Conservation (phyloP, 1,140 invertebrate genomes). For the Drosophila tani region DNA sequence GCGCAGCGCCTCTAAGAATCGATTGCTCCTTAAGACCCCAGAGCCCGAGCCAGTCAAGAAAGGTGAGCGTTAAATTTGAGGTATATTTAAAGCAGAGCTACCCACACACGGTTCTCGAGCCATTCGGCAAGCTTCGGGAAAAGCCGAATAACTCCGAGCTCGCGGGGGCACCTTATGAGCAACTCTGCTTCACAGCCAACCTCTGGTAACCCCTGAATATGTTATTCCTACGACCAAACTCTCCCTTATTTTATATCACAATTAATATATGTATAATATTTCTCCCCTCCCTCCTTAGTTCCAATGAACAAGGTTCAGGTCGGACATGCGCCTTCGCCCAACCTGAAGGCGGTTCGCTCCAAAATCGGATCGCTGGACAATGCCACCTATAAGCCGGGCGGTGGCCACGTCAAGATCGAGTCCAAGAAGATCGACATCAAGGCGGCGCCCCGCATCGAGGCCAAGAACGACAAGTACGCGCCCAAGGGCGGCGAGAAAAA, state of each 20-base stretch:
- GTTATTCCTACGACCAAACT: background rate
- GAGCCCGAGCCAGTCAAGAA: slow-evolving; percentile 89
- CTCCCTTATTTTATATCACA: background rate
- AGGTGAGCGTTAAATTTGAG: slow-evolving; percentile 85
- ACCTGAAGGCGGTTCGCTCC: slow-evolving; percentile 95
- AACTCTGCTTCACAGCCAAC: background rate
- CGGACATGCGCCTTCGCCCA: slow-evolving; percentile 94
- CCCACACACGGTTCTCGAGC: too few relatives aligned
- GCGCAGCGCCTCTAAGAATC: slow-evolving; percentile 81
- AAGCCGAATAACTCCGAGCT: background rate
- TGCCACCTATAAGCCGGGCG: slow-evolving; percentile 95
- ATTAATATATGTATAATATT: slow-evolving; percentile 26
- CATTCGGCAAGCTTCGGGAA: background rate
- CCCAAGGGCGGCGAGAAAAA: slow-evolving; percentile 97
- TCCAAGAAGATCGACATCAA: slow-evolving; percentile 94
- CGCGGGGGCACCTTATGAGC: too few relatives aligned
- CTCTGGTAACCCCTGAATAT: background rate
- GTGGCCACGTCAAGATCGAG: slow-evolving; percentile 96
- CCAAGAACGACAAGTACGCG: slow-evolving; percentile 95
- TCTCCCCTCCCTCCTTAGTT: slow-evolving; percentile 86
- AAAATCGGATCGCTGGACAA: slow-evolving; percentile 98
- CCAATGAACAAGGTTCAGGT: slow-evolving; percentile 98
- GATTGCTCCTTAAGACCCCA: slow-evolving; percentile 82
- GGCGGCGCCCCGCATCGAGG: slow-evolving; percentile 92
- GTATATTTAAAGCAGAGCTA: background rate